Evolutionary conservation across 2,888 invertebrate genomes (phyloP).

Genomic region (Drosophila affinis): DNA sequence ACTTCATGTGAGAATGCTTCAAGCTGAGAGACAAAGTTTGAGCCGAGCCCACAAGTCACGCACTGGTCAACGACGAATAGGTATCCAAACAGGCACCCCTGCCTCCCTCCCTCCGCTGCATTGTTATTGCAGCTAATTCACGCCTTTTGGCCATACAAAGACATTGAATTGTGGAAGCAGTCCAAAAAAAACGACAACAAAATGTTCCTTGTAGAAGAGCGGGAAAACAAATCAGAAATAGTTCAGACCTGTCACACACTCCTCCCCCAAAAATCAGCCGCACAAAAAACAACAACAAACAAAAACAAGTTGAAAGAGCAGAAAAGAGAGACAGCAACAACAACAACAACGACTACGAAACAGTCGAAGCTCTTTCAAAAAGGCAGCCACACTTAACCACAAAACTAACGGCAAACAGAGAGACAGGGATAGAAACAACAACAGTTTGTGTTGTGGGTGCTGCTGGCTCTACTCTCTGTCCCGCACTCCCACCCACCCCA

Average conservation of each 20-base stretch:
- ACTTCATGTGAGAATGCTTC: constrained; percentile 44
- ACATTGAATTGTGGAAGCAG: constrained; percentile 66
- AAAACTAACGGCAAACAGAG: constrained; percentile 20
- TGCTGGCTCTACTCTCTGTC: constrained; percentile 17
- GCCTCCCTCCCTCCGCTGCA: not conserved
- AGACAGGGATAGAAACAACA: constrained; percentile 28
- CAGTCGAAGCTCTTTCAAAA: constrained; percentile 48
- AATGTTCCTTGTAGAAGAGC: constrained; percentile 26
- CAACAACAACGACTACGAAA: constrained; percentile 10
- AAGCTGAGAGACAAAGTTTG: constrained; percentile 51
- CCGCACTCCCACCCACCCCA: not conserved
- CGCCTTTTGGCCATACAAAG: constrained; percentile 73
- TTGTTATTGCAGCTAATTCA: constrained; percentile 62
- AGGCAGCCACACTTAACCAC: constrained; percentile 41
- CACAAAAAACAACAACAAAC: constrained; percentile 30
- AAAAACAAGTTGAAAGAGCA: constrained; percentile 40
- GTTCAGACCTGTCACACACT: constrained; percentile 27
- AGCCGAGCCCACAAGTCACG: constrained; percentile 71
- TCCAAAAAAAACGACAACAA: constrained; percentile 34
- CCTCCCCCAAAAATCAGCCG: constrained; percentile 19
- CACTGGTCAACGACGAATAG: constrained; percentile 62
- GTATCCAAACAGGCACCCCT: constrained; percentile 26
- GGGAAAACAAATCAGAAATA: constrained; percentile 26
- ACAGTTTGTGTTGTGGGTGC: constrained; percentile 59
- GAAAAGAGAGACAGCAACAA: constrained; percentile 15